Conservation (phyloP, 2,888 invertebrate genomes). For the Syrphus vitripennis region DNA sequence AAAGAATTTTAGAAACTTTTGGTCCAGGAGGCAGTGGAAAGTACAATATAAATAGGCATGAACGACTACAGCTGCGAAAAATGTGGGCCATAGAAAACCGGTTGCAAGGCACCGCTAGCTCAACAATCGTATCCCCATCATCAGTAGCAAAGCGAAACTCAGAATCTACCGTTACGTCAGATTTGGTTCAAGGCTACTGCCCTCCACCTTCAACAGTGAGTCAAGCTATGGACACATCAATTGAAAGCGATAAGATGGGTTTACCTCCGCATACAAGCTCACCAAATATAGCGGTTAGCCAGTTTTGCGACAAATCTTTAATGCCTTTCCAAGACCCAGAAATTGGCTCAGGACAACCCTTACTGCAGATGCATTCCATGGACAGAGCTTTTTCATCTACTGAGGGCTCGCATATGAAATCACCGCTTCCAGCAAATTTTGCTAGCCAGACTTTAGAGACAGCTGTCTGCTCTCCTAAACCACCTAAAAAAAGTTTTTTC, state of each 20-base stretch:
- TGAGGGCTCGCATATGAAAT: not conserved
- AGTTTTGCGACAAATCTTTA: not conserved
- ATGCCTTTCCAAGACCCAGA: not conserved
- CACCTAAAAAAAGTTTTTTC: not conserved
- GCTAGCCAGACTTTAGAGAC: not conserved
- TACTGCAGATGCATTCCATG: not conserved
- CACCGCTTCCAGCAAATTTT: not conserved
- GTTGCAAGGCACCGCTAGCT: not conserved
- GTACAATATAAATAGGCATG: not conserved
- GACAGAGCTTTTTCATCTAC: not conserved
- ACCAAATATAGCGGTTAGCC: not conserved
- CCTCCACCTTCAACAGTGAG: not conserved
- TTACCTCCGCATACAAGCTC: not conserved
- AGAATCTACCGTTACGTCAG: not conserved
- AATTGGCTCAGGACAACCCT: not conserved
- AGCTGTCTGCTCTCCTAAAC: not conserved
- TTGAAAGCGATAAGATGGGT: not conserved
- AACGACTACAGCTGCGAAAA: not conserved
- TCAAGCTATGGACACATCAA: not conserved
- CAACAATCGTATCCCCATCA: not conserved
- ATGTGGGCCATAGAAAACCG: constrained; percentile 1
- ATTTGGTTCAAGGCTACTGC: not conserved
- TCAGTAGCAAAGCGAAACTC: too few relatives aligned
- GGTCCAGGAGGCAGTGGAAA: not conserved
- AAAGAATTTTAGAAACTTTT: not conserved